These are phyloP conservation scores for Nemoura dubitans DNA, from an alignment of 2,888 invertebrate species.

Conservation along the genomic window DNA sequence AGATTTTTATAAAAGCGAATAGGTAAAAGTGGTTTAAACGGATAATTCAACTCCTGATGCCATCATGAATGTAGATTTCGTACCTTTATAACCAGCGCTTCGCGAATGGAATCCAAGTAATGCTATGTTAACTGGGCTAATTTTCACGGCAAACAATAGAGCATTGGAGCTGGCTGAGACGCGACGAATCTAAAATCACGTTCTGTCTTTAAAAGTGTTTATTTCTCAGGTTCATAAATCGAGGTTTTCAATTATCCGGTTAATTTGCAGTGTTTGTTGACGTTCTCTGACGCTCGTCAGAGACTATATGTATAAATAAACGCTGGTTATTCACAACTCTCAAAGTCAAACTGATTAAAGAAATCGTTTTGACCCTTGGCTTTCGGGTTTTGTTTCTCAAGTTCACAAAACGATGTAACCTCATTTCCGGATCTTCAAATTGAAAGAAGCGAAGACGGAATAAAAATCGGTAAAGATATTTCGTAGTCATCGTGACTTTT, in stretches of 20 bases:
- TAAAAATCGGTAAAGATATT: neutral
- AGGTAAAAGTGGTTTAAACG: neutral
- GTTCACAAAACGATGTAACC: constrained; percentile 35
- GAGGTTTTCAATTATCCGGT: neutral
- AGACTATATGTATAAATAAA: neutral
- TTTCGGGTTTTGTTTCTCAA: neutral
- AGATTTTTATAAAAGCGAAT: neutral
- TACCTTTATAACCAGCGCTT: neutral
- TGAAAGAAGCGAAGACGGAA: neutral
- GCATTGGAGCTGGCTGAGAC: neutral
- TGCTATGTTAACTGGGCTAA: neutral
- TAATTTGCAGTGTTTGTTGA: neutral
- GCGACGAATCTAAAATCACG: neutral
- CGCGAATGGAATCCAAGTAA: neutral
- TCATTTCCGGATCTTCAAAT: constrained; percentile 39
- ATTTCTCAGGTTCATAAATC: too few relatives aligned
- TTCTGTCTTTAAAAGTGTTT: neutral
- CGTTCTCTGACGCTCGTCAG: neutral
- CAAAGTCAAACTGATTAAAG: constrained; percentile 24
- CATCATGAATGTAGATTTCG: neutral
- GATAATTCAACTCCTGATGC: neutral
- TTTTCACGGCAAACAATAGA: neutral
- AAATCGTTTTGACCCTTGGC: constrained; percentile 38
- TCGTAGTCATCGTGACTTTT: constrained; percentile 38
- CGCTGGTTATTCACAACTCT: neutral